Evolutionary conservation across 2,113 vertebrate genomes (phyloP).

Genomic region (Heloderma charlesbogerti): DNA sequence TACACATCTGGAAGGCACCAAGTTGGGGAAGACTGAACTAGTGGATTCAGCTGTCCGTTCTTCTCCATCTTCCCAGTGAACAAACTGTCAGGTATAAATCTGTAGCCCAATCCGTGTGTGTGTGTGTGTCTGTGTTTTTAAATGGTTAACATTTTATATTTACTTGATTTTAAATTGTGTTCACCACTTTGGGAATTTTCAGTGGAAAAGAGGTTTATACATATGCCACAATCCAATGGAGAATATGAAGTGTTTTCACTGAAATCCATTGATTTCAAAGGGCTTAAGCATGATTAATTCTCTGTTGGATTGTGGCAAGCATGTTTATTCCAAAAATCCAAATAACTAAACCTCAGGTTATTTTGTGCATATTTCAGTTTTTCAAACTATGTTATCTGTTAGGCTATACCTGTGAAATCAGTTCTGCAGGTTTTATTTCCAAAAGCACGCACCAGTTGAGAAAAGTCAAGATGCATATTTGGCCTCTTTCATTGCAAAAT

Average conservation of each 20-base stretch:
- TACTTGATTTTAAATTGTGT: neutral
- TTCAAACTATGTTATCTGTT: neutral
- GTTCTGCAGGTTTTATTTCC: neutral
- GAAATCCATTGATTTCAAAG: neutral
- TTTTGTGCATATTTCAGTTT: neutral
- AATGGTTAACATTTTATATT: neutral
- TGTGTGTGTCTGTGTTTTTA: neutral
- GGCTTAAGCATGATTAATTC: neutral
- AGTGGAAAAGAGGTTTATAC: neutral
- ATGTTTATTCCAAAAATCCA: neutral
- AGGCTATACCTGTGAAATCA: neutral
- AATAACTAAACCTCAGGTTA: neutral
- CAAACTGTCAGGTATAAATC: neutral
- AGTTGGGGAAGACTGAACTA: too few relatives aligned
- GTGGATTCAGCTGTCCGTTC: neutral
- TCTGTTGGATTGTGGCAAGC: neutral
- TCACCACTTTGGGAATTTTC: neutral
- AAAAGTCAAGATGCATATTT: neutral
- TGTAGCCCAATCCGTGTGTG: neutral
- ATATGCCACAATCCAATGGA: neutral
- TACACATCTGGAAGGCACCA: too few relatives aligned
- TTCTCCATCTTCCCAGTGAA: neutral
- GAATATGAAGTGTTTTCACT: neutral
- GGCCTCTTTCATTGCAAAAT: neutral
- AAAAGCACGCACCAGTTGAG: neutral